Conservation (phyloP, 2,113 vertebrate species). For the Phaethon lepturus region DNA sequence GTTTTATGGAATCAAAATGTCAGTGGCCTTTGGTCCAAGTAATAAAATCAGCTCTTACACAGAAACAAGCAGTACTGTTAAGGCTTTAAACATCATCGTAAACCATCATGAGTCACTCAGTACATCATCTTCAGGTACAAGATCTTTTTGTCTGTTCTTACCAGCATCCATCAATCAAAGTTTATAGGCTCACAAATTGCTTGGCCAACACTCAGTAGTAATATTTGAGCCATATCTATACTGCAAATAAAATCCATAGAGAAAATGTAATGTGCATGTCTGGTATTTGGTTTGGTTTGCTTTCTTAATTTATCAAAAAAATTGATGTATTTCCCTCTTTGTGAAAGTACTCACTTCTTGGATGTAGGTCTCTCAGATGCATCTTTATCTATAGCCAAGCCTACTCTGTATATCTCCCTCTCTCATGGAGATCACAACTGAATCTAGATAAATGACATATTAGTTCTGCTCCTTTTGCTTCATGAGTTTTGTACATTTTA, state of each 20-base stretch:
- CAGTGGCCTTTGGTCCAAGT: conserved; percentile 58
- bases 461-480: background rate
- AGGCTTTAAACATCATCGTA: conserved; percentile 69
- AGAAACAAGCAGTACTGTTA: conserved; percentile 69
- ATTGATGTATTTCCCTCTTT: background rate
- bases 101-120: conserved; percentile 65
- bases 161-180: conserved; percentile 60
- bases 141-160: conserved; percentile 48
- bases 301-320: conserved; percentile 29
- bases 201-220: conserved; percentile 51
- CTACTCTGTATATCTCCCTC: background rate
- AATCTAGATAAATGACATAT: background rate
- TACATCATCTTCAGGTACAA: conserved; percentile 66
- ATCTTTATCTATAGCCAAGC: background rate
- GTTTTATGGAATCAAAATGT: conserved; percentile 68
- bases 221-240: conserved; percentile 53
- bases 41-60: conserved; percentile 70
- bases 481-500: background rate
- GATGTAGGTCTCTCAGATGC: background rate
- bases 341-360: background rate
- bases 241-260: conserved; percentile 35
- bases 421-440: background rate
- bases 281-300: background rate
- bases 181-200: conserved; percentile 69
- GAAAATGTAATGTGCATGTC: background rate